Evolutionary conservation across 92 coral and sea anemone species (phyloP), one percentile per base, ranked within the genome.

Genomic region (Epizoanthus scotinus): DNA sequence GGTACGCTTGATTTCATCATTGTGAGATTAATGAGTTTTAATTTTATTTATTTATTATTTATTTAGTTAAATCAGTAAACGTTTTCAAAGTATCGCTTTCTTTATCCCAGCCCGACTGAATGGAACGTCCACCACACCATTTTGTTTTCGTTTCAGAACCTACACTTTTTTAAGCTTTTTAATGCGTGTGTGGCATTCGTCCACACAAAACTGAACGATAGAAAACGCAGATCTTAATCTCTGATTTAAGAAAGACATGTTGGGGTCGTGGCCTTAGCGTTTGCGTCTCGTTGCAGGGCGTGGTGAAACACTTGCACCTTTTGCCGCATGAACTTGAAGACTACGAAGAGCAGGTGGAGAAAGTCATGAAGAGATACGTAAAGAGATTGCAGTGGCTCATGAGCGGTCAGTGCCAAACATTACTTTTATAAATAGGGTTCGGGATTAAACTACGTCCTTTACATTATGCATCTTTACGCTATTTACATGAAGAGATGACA

Each of bases 371-470:
- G 83, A 87, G 98, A 87, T 96, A 93, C 86, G 94, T 96, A 50
- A 96, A 93, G 85, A 86, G 99, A 61, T 86, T 96, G 67, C 99
- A 96, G 85, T 96, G 99, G 99, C 84, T 96, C 28, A 86, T 96
- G 94, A 93, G 98, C 67, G 99, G 98, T 92, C 73, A 56, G 97
- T 86, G 7, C 50, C 36, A 28, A 8, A 12, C 10, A 59, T 65
- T 13, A 12, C 24, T 4, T 44, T 44, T 44, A 44, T 44, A 0
- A 44, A 44, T 44, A 44, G 52, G 15, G 15, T 44, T 1, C 52
- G 10, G 52, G 15, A 5, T 38, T 38, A 0, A 38, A 38, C 2
- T 0, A 5, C 6, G 44, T 8, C 44, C 44, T 38, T 38, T 38
- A 2, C 0, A 2, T 38, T 38, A 38, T 5, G 7, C 3, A 38